Base-by-base conservation (phyloP, 1,140 invertebrate genomes). In the Chionoecetes opilio region DNA sequence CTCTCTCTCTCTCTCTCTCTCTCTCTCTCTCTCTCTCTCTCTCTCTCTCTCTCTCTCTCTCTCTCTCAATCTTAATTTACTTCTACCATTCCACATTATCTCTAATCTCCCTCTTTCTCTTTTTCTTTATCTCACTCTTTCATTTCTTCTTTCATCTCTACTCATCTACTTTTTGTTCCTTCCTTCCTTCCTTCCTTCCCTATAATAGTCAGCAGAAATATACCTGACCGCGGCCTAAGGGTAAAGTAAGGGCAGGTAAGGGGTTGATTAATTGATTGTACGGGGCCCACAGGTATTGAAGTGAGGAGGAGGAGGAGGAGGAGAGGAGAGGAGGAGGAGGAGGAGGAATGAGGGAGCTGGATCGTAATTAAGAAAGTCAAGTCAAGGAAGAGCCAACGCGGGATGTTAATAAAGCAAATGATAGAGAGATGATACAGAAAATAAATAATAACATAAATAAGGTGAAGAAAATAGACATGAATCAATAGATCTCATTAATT, bases 1-100 rank as follows among this genome's bases (percentile, higher is more conserved):
- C 17, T 86, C 85, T 29, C 85, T 86, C 34, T 88, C 86, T 38
- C 85, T 34, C 37, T 38, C 85, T 38, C 85, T 38, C 37, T 38
- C 85, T 38, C 37, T 17, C 85, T 21, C 85, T 35, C 85, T 88
- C 86, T 88, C 86, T 34, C 86, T 88, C 86, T 88, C 86, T 88
- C 86, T 88, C 86, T 88, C 41, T 41, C 86, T 38, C 86, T 88
- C 41, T 41, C 86, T 41, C 86, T 88, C 86, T 35, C 32, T n/a
- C 32, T 41, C 3, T 37, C 21, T n/a, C 86, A 38, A 35, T 35
- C 29, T 35, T 88, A 6, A 32, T n/a, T n/a, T 88, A 63, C 31
- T 88, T 41, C 38, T 41, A 14, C 38, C 38, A 41, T 14, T 41
- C 14, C 3, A 41, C 86, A 35, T 0, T 34, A 14, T 38, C 17